These are phyloP conservation scores for Pipistrellus pygmaeus DNA, from an alignment of 2,797 vertebrate species.

Conservation along the genomic window DNA sequence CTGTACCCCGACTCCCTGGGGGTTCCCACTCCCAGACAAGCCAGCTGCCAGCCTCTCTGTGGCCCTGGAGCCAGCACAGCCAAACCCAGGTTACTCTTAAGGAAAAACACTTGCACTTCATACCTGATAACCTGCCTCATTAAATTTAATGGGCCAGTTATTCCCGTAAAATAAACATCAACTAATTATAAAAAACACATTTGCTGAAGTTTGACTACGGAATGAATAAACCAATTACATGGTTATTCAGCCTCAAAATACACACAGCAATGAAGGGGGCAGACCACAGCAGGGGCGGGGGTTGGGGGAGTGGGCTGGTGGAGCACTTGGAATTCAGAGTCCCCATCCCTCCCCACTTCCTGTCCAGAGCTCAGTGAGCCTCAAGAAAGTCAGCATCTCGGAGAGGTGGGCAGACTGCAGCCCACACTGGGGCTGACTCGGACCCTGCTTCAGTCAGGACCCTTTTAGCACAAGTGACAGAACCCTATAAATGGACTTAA, in stretches of 20 bases:
- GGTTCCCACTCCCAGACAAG: not conserved
- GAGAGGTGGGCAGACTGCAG: not conserved
- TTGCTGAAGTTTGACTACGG: conserved; percentile 87
- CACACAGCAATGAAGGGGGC: conserved; percentile 83
- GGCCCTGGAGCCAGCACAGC: not conserved
- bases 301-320: not conserved
- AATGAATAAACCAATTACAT: conserved; percentile 87
- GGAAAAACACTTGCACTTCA: conserved; percentile 73
- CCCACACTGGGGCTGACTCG: not conserved
- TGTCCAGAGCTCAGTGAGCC: not conserved
- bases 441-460: too few relatives aligned
- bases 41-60: not conserved
- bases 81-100: conserved; percentile 75
- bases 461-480: not conserved
- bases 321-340: not conserved
- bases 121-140: conserved; percentile 86
- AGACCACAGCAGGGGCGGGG: not conserved
- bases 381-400: not conserved
- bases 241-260: conserved; percentile 88
- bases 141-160: conserved; percentile 87
- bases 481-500: not conserved
- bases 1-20: not conserved
- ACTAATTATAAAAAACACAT: conserved; percentile 89
- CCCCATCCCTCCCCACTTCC: not conserved
- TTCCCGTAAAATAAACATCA: conserved; percentile 88